Conservation (phyloP, 2,888 invertebrate species). For the Gasteruption jaculator region DNA sequence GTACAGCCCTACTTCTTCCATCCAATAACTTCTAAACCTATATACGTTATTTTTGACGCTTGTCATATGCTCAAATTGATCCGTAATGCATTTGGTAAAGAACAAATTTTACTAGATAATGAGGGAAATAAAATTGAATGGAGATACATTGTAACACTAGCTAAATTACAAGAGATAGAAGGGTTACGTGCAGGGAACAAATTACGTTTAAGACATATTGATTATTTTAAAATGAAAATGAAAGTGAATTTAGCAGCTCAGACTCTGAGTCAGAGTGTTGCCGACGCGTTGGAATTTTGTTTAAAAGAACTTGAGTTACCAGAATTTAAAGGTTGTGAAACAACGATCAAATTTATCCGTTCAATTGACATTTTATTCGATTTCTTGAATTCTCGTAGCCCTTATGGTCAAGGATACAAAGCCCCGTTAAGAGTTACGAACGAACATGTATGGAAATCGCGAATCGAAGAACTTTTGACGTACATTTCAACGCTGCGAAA, state of each 20-base stretch:
- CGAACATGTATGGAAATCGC: not conserved
- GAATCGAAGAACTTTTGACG: too few species aligned
- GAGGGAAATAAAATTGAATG: constrained; percentile 22
- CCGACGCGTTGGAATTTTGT: constrained; percentile 27
- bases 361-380: constrained; percentile 27
- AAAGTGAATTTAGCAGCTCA: constrained; percentile 30
- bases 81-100: constrained; percentile 24
- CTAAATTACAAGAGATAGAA: not conserved
- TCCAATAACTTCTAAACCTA: not conserved
- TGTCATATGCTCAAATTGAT: constrained; percentile 9
- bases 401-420: constrained; percentile 4
- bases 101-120: constrained; percentile 15
- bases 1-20: not conserved
- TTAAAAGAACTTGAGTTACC: constrained; percentile 11
- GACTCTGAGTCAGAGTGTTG: constrained; percentile 29
- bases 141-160: constrained; percentile 23
- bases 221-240: constrained; percentile 20
- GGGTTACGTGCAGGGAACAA: not conserved
- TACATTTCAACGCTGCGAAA: too few species aligned
- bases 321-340: constrained; percentile 9
- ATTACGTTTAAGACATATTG: not conserved
- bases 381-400: constrained; percentile 26
- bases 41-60: not conserved
- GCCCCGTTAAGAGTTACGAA: not conserved
- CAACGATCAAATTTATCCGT: constrained; percentile 27